A percentile compares a stretch with the other conserved stretches of the same genome.
These are phyloP conservation scores for Ormyrus rosae DNA, from an alignment of 2,888 invertebrate species.

Conservation along the genomic window DNA sequence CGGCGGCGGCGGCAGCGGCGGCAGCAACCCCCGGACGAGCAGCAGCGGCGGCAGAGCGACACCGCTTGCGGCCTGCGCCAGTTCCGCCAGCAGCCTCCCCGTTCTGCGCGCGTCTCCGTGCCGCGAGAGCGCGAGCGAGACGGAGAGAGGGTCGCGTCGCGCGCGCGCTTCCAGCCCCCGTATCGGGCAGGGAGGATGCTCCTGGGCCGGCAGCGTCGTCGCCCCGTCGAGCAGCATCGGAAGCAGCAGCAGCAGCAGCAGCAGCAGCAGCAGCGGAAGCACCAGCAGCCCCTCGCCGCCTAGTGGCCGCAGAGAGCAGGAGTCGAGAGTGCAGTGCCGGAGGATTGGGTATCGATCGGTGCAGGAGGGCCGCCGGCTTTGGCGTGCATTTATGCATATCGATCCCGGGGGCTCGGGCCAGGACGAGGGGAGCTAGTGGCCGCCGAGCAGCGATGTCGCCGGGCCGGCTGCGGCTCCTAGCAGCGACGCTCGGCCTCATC, in stretches of 20 bases:
- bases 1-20: conserved; percentile 10
- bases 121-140: neutral
- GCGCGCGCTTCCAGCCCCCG: neutral
- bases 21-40: conserved; percentile 17
- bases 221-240: conserved; percentile 23
- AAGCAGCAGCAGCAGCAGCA: neutral
- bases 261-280: neutral
- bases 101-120: neutral
- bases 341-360: no score
- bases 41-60: neutral
- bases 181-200: conserved; percentile 44
- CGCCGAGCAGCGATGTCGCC: conserved; percentile 71
- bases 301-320: no score
- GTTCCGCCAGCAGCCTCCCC: neutral
- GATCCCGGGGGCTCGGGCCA: conserved; percentile 25
- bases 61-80: neutral
- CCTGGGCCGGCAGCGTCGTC: conserved; percentile 34
- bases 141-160: neutral
- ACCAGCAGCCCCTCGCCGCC: neutral
- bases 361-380: no score
- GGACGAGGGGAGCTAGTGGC: neutral
- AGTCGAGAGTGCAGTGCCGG: no score
- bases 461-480: conserved; percentile 72
- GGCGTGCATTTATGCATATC: conserved; percentile 12
- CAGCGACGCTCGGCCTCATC: conserved; percentile 42